Evolutionary conservation across 2,797 vertebrate species (phyloP).

Genomic region (Hemibagrus guttatus): DNA sequence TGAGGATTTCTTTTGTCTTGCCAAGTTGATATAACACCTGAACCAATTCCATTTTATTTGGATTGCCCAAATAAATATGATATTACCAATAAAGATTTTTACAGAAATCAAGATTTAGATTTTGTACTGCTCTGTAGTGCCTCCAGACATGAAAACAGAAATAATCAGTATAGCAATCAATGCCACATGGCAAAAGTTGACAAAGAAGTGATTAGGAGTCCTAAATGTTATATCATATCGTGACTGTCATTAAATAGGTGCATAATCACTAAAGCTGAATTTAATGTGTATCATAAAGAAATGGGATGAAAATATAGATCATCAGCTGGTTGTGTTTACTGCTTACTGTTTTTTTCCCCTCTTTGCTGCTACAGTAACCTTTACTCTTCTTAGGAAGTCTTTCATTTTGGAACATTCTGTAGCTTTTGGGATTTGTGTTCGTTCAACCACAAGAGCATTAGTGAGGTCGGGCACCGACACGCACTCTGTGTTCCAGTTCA

Average conservation of each 20-base stretch:
- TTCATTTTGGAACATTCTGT: background rate
- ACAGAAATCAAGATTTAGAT: background rate
- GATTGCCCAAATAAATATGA: background rate
- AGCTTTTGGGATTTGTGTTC: background rate
- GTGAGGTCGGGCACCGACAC: too few species aligned
- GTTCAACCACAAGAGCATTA: background rate
- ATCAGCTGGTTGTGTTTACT: background rate
- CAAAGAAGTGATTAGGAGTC: background rate
- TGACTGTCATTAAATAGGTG: background rate
- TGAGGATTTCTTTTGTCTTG: background rate
- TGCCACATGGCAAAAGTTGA: background rate
- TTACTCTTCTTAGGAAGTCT: background rate
- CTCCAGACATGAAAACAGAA: background rate
- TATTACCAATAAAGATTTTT: background rate
- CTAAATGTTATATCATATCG: background rate
- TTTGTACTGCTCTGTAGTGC: background rate
- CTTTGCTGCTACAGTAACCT: background rate
- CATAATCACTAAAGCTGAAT: background rate
- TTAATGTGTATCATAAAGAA: background rate
- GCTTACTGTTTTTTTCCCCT: background rate
- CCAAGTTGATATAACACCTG: background rate
- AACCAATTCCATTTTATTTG: background rate
- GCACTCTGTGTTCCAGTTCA: background rate
- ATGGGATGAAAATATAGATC: background rate
- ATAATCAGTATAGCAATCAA: background rate